Percentiles rank a stretch among this genome's conserved stretches.
phyloP scores from a whole-genome alignment of 2,888 invertebrate species.

The Hirudinaria manillensis region DNA sequence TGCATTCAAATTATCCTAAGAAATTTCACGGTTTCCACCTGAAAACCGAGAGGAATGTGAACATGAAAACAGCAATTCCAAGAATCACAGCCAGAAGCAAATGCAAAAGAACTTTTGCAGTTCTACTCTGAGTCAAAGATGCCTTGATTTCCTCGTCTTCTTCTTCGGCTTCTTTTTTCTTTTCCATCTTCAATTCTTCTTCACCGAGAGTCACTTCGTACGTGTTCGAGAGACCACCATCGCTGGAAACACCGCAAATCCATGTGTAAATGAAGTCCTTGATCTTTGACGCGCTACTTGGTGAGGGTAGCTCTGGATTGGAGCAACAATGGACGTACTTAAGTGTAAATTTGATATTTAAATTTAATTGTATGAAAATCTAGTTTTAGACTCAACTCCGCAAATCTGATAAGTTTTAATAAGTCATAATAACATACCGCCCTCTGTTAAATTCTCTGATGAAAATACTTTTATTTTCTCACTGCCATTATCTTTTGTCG shows the following conservation, averaged over 20 bases:
- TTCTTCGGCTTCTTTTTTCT: slow-evolving; percentile 14
- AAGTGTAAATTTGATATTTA: too few relatives aligned
- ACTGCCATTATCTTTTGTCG: too few relatives aligned
- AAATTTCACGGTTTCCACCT: slow-evolving; percentile 30
- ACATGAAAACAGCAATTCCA: slow-evolving; percentile 31
- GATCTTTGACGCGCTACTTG: not conserved
- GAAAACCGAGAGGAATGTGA: slow-evolving; percentile 38
- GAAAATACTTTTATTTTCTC: too few relatives aligned
- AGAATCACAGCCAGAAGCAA: slow-evolving; percentile 33
- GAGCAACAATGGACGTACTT: not conserved
- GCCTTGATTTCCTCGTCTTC: slow-evolving; percentile 30
- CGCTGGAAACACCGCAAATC: slow-evolving; percentile 32
- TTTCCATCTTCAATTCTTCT: slow-evolving; percentile 19
- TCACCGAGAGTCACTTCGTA: slow-evolving; percentile 4
- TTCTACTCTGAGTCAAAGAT: slow-evolving; percentile 31
- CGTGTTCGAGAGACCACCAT: not conserved
- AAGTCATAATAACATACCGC: too few relatives aligned
- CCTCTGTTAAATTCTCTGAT: too few relatives aligned
- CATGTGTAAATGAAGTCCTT: slow-evolving; percentile 26
- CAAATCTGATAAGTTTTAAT: too few relatives aligned
- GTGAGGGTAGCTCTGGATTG: not conserved
- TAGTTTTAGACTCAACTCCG: too few relatives aligned
- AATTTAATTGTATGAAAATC: too few relatives aligned
- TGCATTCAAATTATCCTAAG: too few relatives aligned
- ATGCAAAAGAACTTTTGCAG: slow-evolving; percentile 31